phyloP scores from a whole-genome alignment of 1,140 invertebrate species.

The Calosoma granatense region DNA sequence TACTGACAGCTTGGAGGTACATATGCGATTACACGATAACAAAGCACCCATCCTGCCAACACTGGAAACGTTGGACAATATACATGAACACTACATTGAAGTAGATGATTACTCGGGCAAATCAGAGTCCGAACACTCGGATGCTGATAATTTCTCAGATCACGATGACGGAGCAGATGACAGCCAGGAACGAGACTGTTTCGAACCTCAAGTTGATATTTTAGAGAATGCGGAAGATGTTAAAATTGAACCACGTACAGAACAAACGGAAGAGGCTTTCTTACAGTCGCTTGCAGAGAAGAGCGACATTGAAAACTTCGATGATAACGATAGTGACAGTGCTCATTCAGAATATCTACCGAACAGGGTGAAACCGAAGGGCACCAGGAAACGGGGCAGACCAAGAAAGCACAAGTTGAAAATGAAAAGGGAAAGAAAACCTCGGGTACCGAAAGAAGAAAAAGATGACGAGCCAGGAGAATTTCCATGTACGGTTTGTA shows the following conservation, averaged over 20 bases:
- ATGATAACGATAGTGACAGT: slow-evolving; percentile 20
- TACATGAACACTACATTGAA: slow-evolving; percentile 29
- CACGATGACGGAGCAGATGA: slow-evolving; percentile 17
- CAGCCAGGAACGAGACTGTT: slow-evolving; percentile 23
- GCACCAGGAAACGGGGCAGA: slow-evolving; percentile 18
- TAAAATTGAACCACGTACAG: slow-evolving; percentile 14
- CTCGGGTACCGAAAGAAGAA: slow-evolving; percentile 14
- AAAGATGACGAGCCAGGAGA: slow-evolving; percentile 21
- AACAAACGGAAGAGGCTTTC: not conserved
- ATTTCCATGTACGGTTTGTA: slow-evolving; percentile 27
- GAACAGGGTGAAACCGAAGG: slow-evolving; percentile 10
- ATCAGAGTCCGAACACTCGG: slow-evolving; percentile 9
- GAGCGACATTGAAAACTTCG: slow-evolving; percentile 10
- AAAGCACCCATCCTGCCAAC: slow-evolving; percentile 24
- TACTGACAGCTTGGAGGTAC: slow-evolving; percentile 29
- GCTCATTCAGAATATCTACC: slow-evolving; percentile 23
- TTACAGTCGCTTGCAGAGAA: not conserved
- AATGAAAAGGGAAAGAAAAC: not conserved
- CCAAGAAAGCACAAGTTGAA: slow-evolving; percentile 21
- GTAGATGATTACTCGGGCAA: slow-evolving; percentile 24
- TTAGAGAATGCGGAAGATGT: slow-evolving; percentile 24
- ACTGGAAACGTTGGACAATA: slow-evolving; percentile 31
- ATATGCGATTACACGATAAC: slow-evolving; percentile 27
- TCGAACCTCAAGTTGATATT: slow-evolving; percentile 28
- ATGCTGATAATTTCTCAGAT: slow-evolving; percentile 18